Conservation (phyloP, 1,140 invertebrate species). For the Chlorops oryzae region DNA sequence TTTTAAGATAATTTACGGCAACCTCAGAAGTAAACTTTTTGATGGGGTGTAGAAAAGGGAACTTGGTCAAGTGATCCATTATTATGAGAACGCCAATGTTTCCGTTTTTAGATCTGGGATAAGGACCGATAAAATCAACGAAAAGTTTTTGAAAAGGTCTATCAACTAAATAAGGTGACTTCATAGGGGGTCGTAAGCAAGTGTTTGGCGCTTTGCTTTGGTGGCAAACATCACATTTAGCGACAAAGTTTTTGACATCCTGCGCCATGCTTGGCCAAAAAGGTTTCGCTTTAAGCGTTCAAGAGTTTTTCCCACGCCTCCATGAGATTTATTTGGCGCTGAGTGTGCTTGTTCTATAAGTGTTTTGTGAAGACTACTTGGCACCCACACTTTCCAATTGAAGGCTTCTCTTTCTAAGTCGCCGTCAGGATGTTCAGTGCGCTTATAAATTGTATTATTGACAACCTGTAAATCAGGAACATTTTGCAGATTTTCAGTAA, state of each 20-base stretch:
- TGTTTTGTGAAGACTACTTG: background rate
- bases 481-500: background rate
- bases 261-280: background rate
- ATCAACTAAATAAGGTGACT: background rate
- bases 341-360: background rate
- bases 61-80: conserved; percentile 18
- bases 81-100: conserved; percentile 14
- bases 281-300: background rate
- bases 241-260: background rate
- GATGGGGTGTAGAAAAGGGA: conserved; percentile 6
- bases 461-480: background rate
- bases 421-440: background rate
- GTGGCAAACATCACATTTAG: background rate
- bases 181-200: background rate
- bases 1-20: conserved; percentile 11
- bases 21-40: conserved; percentile 10
- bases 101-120: conserved; percentile 9
- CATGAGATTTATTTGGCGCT: conserved; percentile 5
- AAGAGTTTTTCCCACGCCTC: conserved; percentile 5
- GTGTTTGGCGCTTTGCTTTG: conserved; percentile 1
- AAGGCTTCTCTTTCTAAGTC: background rate
- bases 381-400: conserved; percentile 6
- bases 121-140: conserved; percentile 15
- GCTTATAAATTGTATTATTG: background rate
- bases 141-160: conserved; percentile 13